phyloP scores from a whole-genome alignment of 2,888 invertebrate species.

The Drosophila barbarae region DNA sequence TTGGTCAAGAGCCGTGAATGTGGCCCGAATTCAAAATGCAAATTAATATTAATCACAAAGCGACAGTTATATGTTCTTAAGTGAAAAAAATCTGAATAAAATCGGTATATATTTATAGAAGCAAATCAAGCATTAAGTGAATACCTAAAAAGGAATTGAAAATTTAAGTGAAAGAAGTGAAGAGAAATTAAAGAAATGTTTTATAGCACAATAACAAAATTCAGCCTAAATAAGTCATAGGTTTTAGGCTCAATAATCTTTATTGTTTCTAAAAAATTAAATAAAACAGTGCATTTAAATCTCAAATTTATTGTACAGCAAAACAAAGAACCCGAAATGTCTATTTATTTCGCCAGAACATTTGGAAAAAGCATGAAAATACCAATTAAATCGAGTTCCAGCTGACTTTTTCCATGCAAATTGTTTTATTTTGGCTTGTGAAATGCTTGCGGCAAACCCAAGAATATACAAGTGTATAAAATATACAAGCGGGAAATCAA shows the following conservation, averaged over 20 bases:
- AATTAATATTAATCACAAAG: slow-evolving; percentile 7
- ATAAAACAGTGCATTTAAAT: background rate
- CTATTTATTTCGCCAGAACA: background rate
- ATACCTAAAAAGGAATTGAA: background rate
- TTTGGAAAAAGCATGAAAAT: background rate
- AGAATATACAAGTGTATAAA: slow-evolving; percentile 4
- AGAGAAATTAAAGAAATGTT: background rate
- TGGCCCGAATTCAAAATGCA: slow-evolving; percentile 18
- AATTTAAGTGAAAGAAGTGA: background rate
- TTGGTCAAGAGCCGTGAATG: slow-evolving; percentile 16
- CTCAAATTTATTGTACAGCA: background rate
- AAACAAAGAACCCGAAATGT: background rate
- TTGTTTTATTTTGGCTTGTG: slow-evolving; percentile 3
- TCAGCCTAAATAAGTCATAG: background rate
- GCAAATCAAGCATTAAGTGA: background rate
- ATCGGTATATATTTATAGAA: background rate
- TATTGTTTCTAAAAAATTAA: background rate
- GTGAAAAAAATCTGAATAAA: background rate
- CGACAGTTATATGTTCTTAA: slow-evolving; percentile 1
- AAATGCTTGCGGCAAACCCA: slow-evolving; percentile 1
- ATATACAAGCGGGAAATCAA: background rate
- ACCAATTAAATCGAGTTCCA: slow-evolving; percentile 3
- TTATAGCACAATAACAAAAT: background rate
- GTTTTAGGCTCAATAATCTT: background rate
- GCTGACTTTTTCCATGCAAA: background rate